These are phyloP conservation scores for Parapsyche elsis DNA, from an alignment of 1,140 invertebrate species.

Conservation along the genomic window DNA sequence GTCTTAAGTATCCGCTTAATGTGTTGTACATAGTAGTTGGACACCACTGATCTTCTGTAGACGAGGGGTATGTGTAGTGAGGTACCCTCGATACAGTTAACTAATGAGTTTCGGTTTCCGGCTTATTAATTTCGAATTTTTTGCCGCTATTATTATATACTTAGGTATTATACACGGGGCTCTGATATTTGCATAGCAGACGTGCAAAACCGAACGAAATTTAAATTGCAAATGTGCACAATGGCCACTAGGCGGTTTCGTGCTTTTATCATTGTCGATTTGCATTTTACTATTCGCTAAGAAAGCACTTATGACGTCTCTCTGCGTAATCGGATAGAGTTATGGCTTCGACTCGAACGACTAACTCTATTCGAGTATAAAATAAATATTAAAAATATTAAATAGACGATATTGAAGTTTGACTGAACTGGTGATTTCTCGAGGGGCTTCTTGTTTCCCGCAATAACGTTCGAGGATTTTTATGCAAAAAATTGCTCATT, in stretches of 20 bases:
- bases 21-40: too few species aligned
- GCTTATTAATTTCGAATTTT: slow-evolving; percentile 3
- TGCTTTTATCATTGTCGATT: slow-evolving; percentile 23
- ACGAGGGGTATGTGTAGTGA: too few species aligned
- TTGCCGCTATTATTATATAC: background rate
- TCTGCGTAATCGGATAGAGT: background rate
- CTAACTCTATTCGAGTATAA: too few species aligned
- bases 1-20: too few species aligned
- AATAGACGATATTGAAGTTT: too few species aligned
- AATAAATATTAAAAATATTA: too few species aligned
- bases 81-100: background rate
- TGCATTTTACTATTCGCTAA: slow-evolving; percentile 29
- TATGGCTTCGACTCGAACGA: too few species aligned
- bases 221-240: slow-evolving; percentile 23
- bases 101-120: background rate
- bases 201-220: slow-evolving; percentile 15
- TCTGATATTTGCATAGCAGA: slow-evolving; percentile 9
- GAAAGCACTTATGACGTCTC: slow-evolving; percentile 19
- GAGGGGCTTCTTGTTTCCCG: too few species aligned
- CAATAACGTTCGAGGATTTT: too few species aligned
- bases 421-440: too few species aligned
- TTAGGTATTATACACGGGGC: background rate
- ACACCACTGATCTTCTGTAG: too few species aligned
- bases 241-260: background rate
- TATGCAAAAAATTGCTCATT: too few species aligned